These are phyloP conservation scores for Galerucella pusilla DNA, from an alignment of 2,888 invertebrate species.

Conservation along the genomic window DNA sequence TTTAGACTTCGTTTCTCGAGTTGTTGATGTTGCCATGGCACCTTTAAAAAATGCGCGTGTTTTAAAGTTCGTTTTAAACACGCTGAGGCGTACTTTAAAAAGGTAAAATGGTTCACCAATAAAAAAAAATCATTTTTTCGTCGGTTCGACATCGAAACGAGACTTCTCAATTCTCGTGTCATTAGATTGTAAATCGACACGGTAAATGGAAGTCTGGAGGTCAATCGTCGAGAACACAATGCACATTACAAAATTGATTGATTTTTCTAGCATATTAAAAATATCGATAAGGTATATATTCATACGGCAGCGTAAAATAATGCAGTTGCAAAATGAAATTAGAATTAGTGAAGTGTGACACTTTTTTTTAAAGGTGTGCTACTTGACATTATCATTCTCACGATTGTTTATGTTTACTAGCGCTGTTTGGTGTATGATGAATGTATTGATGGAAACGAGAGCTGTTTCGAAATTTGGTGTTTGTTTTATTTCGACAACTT, in stretches of 20 bases:
- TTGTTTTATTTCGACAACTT: background rate
- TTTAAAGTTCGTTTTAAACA: too few relatives aligned
- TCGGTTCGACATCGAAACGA: background rate
- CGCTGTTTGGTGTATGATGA: background rate
- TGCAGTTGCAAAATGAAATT: conserved; percentile 36
- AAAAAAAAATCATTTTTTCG: background rate
- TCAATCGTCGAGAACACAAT: conserved; percentile 2
- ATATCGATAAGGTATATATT: conserved; percentile 21
- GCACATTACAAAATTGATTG: background rate
- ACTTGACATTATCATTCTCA: conserved; percentile 28
- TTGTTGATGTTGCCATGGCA: too few relatives aligned
- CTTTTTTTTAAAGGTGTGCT: conserved; percentile 33
- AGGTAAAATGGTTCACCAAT: too few relatives aligned
- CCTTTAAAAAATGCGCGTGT: too few relatives aligned
- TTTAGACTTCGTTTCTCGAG: too few relatives aligned
- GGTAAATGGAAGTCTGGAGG: conserved; percentile 9
- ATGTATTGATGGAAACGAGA: conserved; percentile 4
- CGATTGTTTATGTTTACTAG: conserved; percentile 12
- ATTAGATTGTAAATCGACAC: background rate
- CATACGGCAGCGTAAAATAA: conserved; percentile 26
- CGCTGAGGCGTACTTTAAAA: too few relatives aligned
- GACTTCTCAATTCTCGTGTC: conserved; percentile 3
- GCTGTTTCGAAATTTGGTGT: background rate
- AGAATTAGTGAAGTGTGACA: conserved; percentile 37
- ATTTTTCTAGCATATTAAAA: conserved; percentile 23